Conservation (phyloP, 2,113 vertebrate genomes). For the Aphyosemion australe region DNA sequence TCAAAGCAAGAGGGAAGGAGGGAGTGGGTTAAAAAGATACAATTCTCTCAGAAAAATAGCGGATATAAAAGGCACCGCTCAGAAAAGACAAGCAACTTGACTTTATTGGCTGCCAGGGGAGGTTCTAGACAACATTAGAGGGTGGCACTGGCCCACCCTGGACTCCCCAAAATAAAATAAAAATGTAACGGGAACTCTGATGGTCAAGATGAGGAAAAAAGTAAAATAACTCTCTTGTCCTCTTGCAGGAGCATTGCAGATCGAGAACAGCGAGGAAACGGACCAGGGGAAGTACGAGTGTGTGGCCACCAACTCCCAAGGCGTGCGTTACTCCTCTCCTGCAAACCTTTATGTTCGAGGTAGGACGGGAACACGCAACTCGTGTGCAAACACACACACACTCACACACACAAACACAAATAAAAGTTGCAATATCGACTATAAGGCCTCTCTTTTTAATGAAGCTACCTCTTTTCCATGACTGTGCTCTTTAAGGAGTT, state of each 20-base stretch:
- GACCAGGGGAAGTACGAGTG: slow-evolving; percentile 99
- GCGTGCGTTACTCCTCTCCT: slow-evolving; percentile 95
- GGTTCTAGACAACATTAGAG: too few relatives aligned
- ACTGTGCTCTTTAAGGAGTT: slow-evolving; percentile 51
- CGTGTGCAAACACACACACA: slow-evolving; percentile 30
- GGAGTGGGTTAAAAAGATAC: not conserved
- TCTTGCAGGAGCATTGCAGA: slow-evolving; percentile 90
- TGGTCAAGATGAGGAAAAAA: slow-evolving; percentile 19
- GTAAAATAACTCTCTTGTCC: slow-evolving; percentile 24
- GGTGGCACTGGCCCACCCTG: too few relatives aligned
- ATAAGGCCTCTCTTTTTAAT: slow-evolving; percentile 31
- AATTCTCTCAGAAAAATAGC: slow-evolving; percentile 5
- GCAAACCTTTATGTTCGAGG: slow-evolving; percentile 99
- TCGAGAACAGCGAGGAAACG: slow-evolving; percentile 97
- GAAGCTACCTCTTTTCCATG: slow-evolving; percentile 42
- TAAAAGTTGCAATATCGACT: slow-evolving; percentile 6
- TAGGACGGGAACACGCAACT: slow-evolving; percentile 82
- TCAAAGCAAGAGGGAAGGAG: not conserved
- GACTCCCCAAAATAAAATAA: not conserved
- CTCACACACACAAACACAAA: slow-evolving; percentile 21
- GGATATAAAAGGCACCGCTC: slow-evolving; percentile 10
- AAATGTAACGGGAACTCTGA: slow-evolving; percentile 12
- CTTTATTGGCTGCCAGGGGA: slow-evolving; percentile 28
- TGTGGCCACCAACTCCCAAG: slow-evolving; percentile 94
- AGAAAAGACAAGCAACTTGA: slow-evolving; percentile 24